Evolutionary conservation across 1,140 invertebrate species (phyloP), one percentile per base, ranked within the genome.

Genomic region (Aphelenchoides besseyi): DNA sequence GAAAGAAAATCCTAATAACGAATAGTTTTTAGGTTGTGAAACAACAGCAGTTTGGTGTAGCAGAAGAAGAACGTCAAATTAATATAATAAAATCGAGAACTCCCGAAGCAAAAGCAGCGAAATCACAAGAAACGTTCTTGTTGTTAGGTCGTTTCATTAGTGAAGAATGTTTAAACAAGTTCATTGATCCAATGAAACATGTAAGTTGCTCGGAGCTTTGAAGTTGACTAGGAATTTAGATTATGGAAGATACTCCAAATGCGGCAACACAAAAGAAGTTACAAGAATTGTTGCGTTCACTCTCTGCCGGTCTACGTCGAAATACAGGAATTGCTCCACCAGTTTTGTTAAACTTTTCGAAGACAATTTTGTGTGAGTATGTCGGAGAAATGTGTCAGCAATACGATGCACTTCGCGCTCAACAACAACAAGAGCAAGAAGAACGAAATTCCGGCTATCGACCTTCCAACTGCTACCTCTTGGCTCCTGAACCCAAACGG

Each of bases 11-110:
- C 63, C 37, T 74, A 9, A 16, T 48, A 26, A 71, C 36, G 23
- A n/a, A 23, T 33, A 3, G 32, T 62, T 64, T 77, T 30, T 18
- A 53, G 35, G 35, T 72, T 63, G 72, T 68, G 53, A 67, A 73
- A 68, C 3, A 70, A 62, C 52, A 41, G 55, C 32, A 35, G 54
- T 62, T 66, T 64, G 0, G 54, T 64, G 71, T 8, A 35, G 18
- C 59, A 33, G 61, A 64, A 30, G 94, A 96, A 85, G 94, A 97
- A 85, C 97, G 97, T 85, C 91, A 94, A 85, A 89, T 96, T 0
- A 88, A 89, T 0, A 91, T 92, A 76, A 91, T 96, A 35, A 89
- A 89, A 3, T 89, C 88, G 23, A 93, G 94, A 85, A 71, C 86
- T 12, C 86, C 87, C 75, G 89, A 89, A 82, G 89, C 88, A 0